A percentile compares a stretch with the other conserved stretches of the same genome.
phyloP scores from a whole-genome alignment of 1,140 invertebrate species.

The Colletes latitarsis region DNA sequence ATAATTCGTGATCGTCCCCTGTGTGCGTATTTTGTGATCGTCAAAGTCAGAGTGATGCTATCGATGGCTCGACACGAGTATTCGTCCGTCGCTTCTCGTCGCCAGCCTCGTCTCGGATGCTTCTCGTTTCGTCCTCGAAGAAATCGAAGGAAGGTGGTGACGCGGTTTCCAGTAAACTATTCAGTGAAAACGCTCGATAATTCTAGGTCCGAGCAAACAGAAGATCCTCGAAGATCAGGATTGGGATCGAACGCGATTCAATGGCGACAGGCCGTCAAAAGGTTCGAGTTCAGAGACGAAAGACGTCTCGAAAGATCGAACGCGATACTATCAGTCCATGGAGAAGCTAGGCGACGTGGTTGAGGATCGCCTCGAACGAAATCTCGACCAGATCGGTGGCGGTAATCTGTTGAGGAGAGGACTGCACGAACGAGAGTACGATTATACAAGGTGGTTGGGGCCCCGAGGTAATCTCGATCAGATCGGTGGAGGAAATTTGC shows the following conservation, averaged over 20 bases:
- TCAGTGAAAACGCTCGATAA: neutral
- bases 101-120: neutral
- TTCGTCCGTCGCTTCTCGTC: neutral
- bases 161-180: neutral
- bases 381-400: slow-evolving; percentile 73
- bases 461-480: slow-evolving; percentile 69
- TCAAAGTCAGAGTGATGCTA: no score
- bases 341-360: neutral
- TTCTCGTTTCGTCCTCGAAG: neutral
- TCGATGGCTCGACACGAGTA: neutral
- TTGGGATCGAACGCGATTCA: neutral
- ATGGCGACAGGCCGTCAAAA: neutral
- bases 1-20: no score
- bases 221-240: neutral
- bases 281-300: neutral
- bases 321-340: neutral
- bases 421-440: slow-evolving; percentile 31
- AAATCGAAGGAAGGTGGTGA: neutral
- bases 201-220: neutral
- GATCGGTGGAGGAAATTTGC: slow-evolving; percentile 78
- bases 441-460: neutral
- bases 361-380: slow-evolving; percentile 46
- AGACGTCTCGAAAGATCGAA: neutral
- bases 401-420: slow-evolving; percentile 77
- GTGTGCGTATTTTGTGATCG: neutral